These are phyloP conservation scores for Megaleporinus macrocephalus DNA, from an alignment of 2,113 vertebrate genomes.

Conservation along the genomic window DNA sequence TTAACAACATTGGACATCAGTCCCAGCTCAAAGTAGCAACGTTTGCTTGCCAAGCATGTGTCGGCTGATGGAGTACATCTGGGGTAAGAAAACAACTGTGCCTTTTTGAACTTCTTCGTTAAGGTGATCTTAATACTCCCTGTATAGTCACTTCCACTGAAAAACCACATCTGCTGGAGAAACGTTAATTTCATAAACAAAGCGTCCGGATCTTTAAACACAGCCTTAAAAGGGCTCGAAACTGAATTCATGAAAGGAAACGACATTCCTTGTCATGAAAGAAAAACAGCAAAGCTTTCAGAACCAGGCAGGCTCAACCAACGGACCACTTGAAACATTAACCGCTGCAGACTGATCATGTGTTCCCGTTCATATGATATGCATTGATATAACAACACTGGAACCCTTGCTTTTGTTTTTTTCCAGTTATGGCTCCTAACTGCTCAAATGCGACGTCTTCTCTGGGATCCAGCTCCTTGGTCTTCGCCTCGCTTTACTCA, in stretches of 20 bases:
- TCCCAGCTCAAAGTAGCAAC: no score
- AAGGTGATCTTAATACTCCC: no score
- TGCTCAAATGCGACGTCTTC: conserved; percentile 49
- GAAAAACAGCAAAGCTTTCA: neutral
- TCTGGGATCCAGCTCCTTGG: conserved; percentile 51
- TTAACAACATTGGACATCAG: no score
- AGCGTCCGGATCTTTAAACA: neutral
- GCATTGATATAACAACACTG: no score
- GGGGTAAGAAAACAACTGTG: no score
- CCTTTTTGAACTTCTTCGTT: no score
- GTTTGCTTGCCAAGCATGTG: no score
- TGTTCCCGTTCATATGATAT: no score
- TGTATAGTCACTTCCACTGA: neutral
- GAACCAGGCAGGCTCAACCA: neutral
- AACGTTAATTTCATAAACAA: neutral
- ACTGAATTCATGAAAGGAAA: neutral
- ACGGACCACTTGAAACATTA: neutral
- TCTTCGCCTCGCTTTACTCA: conserved; percentile 78
- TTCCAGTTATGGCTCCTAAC: conserved; percentile 14
- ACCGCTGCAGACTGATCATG: no score
- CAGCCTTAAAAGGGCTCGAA: conserved; percentile 6
- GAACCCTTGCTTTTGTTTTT: neutral
- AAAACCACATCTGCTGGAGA: neutral
- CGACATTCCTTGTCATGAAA: neutral
- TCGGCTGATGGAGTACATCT: no score